phyloP scores from a whole-genome alignment of 2,797 vertebrate genomes.

The Oreortyx pictus region DNA sequence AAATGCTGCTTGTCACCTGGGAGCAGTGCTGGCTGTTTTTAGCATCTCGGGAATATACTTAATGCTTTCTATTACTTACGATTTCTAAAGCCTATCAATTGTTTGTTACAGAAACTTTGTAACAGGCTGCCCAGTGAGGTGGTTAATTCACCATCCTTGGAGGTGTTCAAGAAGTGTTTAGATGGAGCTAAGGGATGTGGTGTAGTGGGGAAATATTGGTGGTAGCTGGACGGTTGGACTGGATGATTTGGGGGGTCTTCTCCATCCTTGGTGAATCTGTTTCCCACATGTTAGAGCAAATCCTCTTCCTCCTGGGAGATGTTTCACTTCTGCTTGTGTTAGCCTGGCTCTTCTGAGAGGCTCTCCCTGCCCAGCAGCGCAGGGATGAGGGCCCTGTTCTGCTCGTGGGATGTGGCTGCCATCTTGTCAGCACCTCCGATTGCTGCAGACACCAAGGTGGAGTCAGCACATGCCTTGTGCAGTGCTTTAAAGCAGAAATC shows the following conservation, averaged over 20 bases:
- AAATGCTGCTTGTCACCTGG: background rate
- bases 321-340: rapidly evolving
- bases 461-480: background rate
- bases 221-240: too few species aligned
- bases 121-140: too few species aligned
- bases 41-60: background rate
- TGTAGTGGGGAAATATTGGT: too few species aligned
- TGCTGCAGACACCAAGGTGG: background rate
- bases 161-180: too few species aligned
- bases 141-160: too few species aligned
- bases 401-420: rapidly evolving
- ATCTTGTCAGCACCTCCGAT: background rate
- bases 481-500: background rate
- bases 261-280: too few species aligned
- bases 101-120: background rate
- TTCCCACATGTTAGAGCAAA: background rate
- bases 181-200: too few species aligned
- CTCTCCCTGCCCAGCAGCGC: background rate
- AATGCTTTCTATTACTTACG: too few species aligned
- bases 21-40: background rate
- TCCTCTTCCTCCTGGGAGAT: background rate
- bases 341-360: background rate
- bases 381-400: background rate
- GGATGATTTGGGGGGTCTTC: too few species aligned
- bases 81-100: background rate